Evolutionary conservation across 2,113 vertebrate genomes (phyloP).

Genomic region (Heteronetta atricapilla): DNA sequence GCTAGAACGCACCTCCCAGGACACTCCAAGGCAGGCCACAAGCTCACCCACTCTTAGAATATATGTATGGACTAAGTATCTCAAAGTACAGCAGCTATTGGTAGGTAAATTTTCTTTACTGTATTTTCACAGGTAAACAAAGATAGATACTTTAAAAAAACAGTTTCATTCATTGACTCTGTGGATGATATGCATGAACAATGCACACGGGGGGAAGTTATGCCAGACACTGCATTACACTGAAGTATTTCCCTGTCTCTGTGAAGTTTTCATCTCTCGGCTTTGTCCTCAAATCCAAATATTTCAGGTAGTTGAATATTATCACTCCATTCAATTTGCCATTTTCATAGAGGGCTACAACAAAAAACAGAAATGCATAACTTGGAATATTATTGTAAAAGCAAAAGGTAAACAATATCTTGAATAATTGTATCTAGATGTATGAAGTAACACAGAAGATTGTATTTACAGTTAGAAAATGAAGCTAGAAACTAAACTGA

Average conservation of each 20-base stretch:
- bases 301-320: neutral
- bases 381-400: neutral
- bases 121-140: conserved; percentile 56
- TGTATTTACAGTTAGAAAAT: neutral
- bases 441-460: neutral
- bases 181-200: neutral
- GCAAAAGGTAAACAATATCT: neutral
- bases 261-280: neutral
- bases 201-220: neutral
- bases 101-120: conserved; percentile 70
- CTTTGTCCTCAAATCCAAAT: neutral
- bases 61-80: conserved; percentile 62
- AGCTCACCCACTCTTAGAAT: conserved; percentile 58
- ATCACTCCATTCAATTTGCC: neutral
- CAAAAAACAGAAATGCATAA: neutral
- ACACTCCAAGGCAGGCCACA: conserved; percentile 47
- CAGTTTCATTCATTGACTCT: neutral
- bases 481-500: neutral
- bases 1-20: conserved; percentile 12
- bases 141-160: neutral
- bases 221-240: neutral
- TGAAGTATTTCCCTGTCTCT: neutral
- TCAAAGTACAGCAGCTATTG: conserved; percentile 65
- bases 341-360: neutral
- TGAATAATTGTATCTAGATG: neutral